These are phyloP conservation scores for Rotaria socialis DNA, from an alignment of 2,888 invertebrate species.

Conservation along the genomic window DNA sequence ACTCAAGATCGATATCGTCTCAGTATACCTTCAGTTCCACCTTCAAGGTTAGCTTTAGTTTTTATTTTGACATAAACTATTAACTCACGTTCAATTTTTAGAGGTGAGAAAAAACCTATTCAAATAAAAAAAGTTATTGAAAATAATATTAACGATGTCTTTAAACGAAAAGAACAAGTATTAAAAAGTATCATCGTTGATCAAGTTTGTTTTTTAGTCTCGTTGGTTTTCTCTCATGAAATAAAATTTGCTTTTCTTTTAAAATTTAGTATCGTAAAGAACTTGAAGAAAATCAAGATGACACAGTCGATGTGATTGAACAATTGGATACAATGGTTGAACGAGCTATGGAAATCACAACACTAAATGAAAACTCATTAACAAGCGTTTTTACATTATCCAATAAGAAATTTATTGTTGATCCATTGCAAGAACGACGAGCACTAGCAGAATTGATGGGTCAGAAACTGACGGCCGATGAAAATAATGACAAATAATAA, in stretches of 20 bases:
- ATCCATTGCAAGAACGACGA: slow-evolving; percentile 30
- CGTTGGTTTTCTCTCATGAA: neutral
- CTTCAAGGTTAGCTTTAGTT: neutral
- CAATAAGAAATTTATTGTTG: slow-evolving; percentile 3
- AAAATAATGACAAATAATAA: neutral
- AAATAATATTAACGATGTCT: neutral
- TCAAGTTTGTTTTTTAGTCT: neutral
- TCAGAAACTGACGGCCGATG: neutral
- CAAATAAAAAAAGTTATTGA: neutral
- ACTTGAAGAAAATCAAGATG: slow-evolving; percentile 8
- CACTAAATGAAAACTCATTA: neutral
- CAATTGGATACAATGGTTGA: slow-evolving; percentile 16
- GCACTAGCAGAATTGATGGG: neutral
- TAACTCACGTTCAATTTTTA: neutral
- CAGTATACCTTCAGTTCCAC: neutral
- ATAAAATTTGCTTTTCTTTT: neutral
- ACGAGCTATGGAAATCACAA: neutral
- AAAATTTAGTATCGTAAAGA: slow-evolving; percentile 10
- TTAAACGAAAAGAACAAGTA: slow-evolving; percentile 20
- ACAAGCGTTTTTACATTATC: neutral
- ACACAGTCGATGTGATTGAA: neutral
- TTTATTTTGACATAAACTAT: neutral
- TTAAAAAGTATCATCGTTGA: slow-evolving; percentile 5
- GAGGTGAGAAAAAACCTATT: neutral
- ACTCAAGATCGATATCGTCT: neutral